Evolutionary conservation across 2,888 invertebrate genomes (phyloP), one percentile per base, ranked within the genome.

Genomic region (Megamerina dolium): DNA sequence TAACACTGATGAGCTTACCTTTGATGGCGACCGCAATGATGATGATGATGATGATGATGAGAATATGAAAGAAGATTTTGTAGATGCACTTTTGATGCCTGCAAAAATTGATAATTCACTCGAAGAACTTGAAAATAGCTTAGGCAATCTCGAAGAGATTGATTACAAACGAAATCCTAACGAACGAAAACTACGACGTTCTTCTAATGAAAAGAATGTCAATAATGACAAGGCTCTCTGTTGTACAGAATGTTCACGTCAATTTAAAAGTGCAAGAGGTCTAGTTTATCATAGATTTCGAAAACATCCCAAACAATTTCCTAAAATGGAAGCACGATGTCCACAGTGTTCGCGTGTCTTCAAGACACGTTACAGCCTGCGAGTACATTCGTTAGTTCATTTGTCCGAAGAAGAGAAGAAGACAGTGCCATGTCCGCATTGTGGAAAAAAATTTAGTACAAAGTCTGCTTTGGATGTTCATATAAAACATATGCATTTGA

Each of bases 361-460:
- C 16, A 18, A 34, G 20, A 46, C 46, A 2, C 34, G 35, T 13
- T 35, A 26, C 9, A 39, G 34, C 29, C 40, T 37, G 19, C 18
- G 39, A 18, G 27, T 32, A n/a, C 48, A 44, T n/a, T 27, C 32
- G 13, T 30, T 32, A 37, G 43, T 34, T 8, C 44, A 48, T 44
- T 44, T 60, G 32, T 62, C 67, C 1, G 35, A 59, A 4, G 41
- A 44, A 5, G 16, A 41, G n/a, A 44, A 41, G 14, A 45, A 53
- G 19, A 44, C 46, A 8, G 46, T 52, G 19, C 53, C 57, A 2
- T 68, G 68, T 42, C 43, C 46, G 13, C 59, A 52, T 16, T 67
- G 67, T 36, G 60, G 59, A 21, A 65, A 63, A 40, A 61, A 59
- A 37, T 67, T 66, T 12, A 57, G 56, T 14, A 63, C 55, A 27